These are phyloP conservation scores for Trissoscelio sp. DNA, from an alignment of 2,888 invertebrate genomes.

Conservation along the genomic window DNA sequence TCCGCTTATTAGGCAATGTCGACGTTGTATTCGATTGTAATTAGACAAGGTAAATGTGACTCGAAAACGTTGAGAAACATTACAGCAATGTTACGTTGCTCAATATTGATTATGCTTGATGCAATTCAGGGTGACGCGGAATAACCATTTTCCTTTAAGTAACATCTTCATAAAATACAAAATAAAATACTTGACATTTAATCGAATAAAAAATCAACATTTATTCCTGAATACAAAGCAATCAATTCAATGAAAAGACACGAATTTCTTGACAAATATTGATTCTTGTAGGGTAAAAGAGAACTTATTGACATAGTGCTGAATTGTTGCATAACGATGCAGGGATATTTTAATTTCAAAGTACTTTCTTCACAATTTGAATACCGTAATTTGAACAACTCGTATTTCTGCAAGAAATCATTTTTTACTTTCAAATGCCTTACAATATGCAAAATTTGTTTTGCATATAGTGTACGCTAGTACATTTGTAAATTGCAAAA, in stretches of 20 bases:
- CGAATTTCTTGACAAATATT: neutral
- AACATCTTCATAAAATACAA: neutral
- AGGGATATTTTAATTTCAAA: slow-evolving; percentile 8
- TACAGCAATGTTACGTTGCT: slow-evolving; percentile 5
- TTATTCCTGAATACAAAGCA: no score
- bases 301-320: slow-evolving; percentile 2
- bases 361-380: neutral
- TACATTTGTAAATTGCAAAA: no score
- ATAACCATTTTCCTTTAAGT: neutral
- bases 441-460: no score
- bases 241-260: no score
- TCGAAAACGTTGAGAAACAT: slow-evolving; percentile 9
- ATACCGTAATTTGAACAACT: no score
- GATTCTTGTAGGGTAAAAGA: neutral
- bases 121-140: slow-evolving; percentile 2
- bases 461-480: no score
- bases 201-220: no score
- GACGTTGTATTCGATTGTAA: slow-evolving; percentile 1
- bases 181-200: neutral
- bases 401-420: no score
- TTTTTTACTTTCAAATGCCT: no score
- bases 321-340: slow-evolving; percentile 6
- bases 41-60: slow-evolving; percentile 16
- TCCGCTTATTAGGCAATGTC: slow-evolving; percentile 5
- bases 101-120: slow-evolving; percentile 11